These are phyloP conservation scores for Pseudomugil gertrudae DNA, from an alignment of 2,797 vertebrate genomes.

Conservation along the genomic window DNA sequence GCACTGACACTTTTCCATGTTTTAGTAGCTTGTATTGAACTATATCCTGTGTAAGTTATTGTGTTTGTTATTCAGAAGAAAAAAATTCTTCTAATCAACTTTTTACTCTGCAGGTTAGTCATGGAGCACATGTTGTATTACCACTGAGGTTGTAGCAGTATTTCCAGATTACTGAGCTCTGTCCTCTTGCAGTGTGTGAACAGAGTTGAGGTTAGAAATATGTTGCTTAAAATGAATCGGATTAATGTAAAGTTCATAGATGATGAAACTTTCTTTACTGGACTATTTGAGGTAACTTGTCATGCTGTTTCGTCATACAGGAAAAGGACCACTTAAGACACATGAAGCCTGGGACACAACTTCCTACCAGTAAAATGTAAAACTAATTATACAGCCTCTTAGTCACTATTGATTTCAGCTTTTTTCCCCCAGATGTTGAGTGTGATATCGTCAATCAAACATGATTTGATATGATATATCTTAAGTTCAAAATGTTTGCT, in stretches of 20 bases:
- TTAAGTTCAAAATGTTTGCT: slow-evolving; percentile 43
- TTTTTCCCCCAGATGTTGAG: slow-evolving; percentile 45
- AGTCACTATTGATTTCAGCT: slow-evolving; percentile 68
- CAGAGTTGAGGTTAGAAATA: not conserved
- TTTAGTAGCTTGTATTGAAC: not conserved
- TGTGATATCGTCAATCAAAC: slow-evolving; percentile 56
- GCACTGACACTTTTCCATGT: not conserved
- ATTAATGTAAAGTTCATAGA: slow-evolving; percentile 18
- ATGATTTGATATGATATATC: slow-evolving; percentile 47
- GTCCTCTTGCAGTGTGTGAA: no score
- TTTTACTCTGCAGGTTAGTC: not conserved
- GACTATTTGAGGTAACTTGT: slow-evolving; percentile 20
- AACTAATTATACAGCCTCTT: slow-evolving; percentile 64
- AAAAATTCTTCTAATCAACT: not conserved
- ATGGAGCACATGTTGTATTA: not conserved
- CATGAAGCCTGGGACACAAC: slow-evolving; percentile 53
- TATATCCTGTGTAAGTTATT: no score
- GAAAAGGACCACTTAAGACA: slow-evolving; percentile 35
- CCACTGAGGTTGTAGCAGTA: not conserved
- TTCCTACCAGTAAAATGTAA: slow-evolving; percentile 71
- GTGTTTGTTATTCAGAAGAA: not conserved
- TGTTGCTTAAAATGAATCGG: not conserved
- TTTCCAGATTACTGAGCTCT: not conserved
- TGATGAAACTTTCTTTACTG: slow-evolving; percentile 8
- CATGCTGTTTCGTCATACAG: slow-evolving; percentile 34